Percentiles rank a stretch among this genome's conserved stretches.
Evolutionary conservation across 1,140 invertebrate species (phyloP).

Genomic region (Nephotettix cincticeps): DNA sequence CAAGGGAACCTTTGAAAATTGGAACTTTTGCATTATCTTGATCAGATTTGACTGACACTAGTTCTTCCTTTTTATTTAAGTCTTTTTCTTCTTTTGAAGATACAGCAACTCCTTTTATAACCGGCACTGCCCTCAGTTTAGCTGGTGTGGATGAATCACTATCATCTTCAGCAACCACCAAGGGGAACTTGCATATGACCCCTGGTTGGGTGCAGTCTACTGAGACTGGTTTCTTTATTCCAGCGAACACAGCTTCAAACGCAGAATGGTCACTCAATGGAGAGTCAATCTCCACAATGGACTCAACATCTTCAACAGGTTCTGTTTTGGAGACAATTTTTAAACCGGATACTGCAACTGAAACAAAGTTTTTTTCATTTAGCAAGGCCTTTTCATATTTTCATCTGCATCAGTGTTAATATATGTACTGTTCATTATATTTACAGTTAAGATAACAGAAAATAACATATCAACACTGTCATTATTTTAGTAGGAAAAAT

Average conservation of each 20-base stretch:
- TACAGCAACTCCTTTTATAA: constrained; percentile 1
- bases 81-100: neutral
- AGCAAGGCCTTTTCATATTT: no score
- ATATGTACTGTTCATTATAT: no score
- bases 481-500: no score
- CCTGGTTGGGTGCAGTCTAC: constrained; percentile 18
- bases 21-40: neutral
- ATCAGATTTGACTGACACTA: neutral
- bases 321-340: constrained; percentile 5
- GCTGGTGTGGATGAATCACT: neutral
- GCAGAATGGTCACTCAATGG: neutral
- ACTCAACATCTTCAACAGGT: neutral
- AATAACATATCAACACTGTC: no score
- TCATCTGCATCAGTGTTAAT: no score
- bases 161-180: neutral
- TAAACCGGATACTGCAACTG: neutral
- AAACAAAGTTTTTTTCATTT: no score
- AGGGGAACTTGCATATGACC: constrained; percentile 19
- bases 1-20: neutral
- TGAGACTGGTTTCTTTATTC: neutral
- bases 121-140: neutral
- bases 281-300: neutral
- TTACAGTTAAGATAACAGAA: no score
- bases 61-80: neutral
- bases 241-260: constrained; percentile 10